Base-by-base conservation (phyloP, 2,888 invertebrate genomes). In the Thereva nobilitata region DNA sequence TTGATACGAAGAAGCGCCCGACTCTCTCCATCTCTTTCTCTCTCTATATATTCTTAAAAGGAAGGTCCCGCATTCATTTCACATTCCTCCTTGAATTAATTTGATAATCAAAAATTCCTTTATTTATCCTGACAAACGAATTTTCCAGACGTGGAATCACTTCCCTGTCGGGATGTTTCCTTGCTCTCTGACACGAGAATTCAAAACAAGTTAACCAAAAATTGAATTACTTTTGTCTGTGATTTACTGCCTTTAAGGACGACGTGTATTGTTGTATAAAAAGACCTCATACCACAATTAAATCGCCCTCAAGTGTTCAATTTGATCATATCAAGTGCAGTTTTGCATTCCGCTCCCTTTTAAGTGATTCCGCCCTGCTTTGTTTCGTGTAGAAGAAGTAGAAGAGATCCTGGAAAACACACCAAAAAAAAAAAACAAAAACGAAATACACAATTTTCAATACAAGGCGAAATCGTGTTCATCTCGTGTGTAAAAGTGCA, bases 251-350 rank as follows among this genome's bases (percentile, higher is more conserved):
- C 23, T 23, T 23, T 23, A 23, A 23, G 23, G 23, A 23, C 23
- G 23, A 23, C 23, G 23, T 23, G 23, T 2, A 23, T 59, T 59
- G 59, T 38, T 47, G 38, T 47, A 37, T 47, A 42, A 49, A 59
- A 59, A 38, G 59, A 45, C 59, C 59, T 49, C 37, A 38, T 59
- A 59, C 49, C 59, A 47, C 49, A 49, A 50, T 49, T 50, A 50
- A 49, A 61, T 50, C 50, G 47, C 61, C 61, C 61, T 12, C 23
- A 61, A 41, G 50, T 61, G 50, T 49, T 61, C 40, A 61, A 50
- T 61, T 61, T 61, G 61, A 61, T 61, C 50, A 50, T 61, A 61
- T 61, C 61, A 61, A 61, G 61, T 61, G 61, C 61, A 61, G 61
- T 61, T 61, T 61, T 61, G 49, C 50, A 47, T 23, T 50, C 50